Evolutionary conservation across 2,797 vertebrate species (phyloP).

Genomic region (Cuculus canorus): DNA sequence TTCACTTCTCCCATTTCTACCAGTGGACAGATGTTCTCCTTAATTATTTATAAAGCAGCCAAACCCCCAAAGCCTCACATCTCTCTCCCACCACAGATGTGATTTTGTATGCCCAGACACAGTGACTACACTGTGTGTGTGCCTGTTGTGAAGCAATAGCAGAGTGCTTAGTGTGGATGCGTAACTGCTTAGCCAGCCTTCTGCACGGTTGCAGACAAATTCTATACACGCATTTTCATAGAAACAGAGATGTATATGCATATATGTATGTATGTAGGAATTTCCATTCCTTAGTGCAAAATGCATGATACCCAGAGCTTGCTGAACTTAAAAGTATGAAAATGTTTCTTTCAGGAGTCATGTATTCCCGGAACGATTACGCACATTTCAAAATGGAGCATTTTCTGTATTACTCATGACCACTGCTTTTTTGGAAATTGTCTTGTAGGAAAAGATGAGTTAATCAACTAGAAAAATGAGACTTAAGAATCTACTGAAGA

Average conservation of each 20-base stretch:
- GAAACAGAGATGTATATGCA: neutral
- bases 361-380: neutral
- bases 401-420: neutral
- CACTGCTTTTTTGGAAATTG: neutral
- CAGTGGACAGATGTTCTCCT: neutral
- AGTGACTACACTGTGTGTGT: neutral
- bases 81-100: neutral
- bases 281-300: neutral
- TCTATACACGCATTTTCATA: neutral
- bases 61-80: neutral
- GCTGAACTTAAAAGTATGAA: neutral
- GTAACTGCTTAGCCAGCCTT: neutral
- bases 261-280: too few species aligned
- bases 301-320: neutral
- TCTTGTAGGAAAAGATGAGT: neutral
- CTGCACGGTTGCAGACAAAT: neutral
- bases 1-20: neutral
- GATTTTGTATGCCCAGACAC: neutral
- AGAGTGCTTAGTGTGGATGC: neutral
- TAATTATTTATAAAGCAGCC: conserved; percentile 2
- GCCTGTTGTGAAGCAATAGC: neutral
- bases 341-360: neutral
- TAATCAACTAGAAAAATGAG: neutral
- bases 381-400: neutral
- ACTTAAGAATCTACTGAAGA: neutral